phyloP scores from a whole-genome alignment of 2,797 vertebrate species.

The Graptemys geographica region DNA sequence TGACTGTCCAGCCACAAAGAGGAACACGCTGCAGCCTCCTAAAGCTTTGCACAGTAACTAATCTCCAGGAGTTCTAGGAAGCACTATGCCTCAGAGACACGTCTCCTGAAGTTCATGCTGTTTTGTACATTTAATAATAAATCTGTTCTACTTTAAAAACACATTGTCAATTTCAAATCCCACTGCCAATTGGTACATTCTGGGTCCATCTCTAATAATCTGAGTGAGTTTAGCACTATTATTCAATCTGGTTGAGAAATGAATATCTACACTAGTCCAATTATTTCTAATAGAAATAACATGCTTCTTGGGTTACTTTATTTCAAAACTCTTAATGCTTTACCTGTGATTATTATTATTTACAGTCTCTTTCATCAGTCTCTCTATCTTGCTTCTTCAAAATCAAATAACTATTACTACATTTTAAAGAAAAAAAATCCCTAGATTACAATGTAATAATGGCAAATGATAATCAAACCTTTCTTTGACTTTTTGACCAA shows the following conservation, averaged over 20 bases:
- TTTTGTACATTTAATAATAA: background rate
- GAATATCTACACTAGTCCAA: background rate
- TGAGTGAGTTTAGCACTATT: slow-evolving; percentile 37
- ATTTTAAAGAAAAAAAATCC: background rate
- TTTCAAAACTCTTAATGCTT: background rate
- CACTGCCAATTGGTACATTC: slow-evolving; percentile 22
- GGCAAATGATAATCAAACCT: accelerated
- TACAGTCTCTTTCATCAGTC: background rate
- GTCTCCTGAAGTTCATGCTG: background rate
- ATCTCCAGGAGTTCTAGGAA: background rate
- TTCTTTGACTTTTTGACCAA: background rate
- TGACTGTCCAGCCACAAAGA: background rate
- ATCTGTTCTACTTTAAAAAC: background rate
- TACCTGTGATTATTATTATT: background rate
- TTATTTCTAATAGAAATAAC: slow-evolving; percentile 12
- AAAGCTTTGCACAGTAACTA: background rate
- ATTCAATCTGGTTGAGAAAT: background rate
- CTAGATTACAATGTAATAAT: accelerated
- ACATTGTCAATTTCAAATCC: background rate
- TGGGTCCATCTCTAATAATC: background rate
- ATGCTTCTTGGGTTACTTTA: slow-evolving; percentile 35
- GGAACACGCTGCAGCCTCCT: background rate
- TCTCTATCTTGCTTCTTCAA: background rate
- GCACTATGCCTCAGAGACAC: too few relatives aligned
- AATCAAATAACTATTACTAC: background rate